Percentiles rank a stretch among this genome's conserved stretches.
Evolutionary conservation across 2,888 invertebrate species (phyloP).

Genomic region (Philhelius pedissequus): DNA sequence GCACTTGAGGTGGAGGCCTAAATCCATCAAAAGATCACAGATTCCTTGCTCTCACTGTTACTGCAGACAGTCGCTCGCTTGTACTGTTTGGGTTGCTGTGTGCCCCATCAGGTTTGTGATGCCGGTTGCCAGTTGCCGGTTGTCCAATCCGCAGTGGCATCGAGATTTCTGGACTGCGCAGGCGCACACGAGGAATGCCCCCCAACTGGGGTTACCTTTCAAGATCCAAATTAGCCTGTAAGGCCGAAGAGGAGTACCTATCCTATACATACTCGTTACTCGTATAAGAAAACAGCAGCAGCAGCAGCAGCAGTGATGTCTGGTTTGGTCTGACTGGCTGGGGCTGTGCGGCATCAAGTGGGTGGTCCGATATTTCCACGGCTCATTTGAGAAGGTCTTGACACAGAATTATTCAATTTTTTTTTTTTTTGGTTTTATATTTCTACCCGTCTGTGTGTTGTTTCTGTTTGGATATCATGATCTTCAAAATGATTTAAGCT

Average conservation of each 20-base stretch:
- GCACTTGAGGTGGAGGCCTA: conserved; percentile 79
- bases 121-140: background rate
- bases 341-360: conserved; percentile 54
- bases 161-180: conserved; percentile 45
- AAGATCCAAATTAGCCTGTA: conserved; percentile 56
- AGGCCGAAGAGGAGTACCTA: conserved; percentile 51
- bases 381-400: conserved; percentile 68
- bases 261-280: no score
- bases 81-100: conserved; percentile 37
- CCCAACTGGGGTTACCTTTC: conserved; percentile 57
- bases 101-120: conserved; percentile 16
- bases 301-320: conserved; percentile 50
- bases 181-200: conserved; percentile 63
- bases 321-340: no score
- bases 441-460: background rate
- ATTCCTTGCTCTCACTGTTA: conserved; percentile 54
- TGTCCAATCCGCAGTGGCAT: conserved; percentile 45
- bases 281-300: conserved; percentile 29
- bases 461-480: conserved; percentile 55
- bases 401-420: conserved; percentile 67
- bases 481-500: conserved; percentile 61
- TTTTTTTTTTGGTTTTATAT: conserved; percentile 61
- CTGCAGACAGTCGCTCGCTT: conserved; percentile 65
- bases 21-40: conserved; percentile 75
- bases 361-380: conserved; percentile 69